These are phyloP conservation scores for Ictidomys tridecemlineatus DNA, from an alignment of 2,113 vertebrate genomes.

Conservation along the genomic window DNA sequence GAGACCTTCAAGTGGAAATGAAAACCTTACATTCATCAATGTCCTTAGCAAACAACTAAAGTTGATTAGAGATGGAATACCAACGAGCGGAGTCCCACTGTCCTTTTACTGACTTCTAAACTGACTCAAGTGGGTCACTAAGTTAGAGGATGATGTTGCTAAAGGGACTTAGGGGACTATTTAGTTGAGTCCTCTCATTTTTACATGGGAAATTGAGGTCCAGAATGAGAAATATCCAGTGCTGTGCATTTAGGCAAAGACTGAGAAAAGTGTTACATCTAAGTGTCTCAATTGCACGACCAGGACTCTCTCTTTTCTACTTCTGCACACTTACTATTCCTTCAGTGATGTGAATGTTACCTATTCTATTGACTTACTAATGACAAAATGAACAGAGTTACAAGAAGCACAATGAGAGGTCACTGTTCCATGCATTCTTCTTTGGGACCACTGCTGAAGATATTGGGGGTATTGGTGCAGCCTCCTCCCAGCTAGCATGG, in stretches of 20 bases:
- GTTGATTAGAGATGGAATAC: neutral
- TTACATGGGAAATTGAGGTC: slow-evolving; percentile 5
- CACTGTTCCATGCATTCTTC: neutral
- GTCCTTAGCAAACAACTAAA: neutral
- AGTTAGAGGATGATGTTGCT: neutral
- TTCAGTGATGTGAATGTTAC: neutral
- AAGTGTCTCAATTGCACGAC: neutral
- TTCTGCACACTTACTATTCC: neutral
- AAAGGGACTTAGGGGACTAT: neutral
- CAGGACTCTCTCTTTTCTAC: neutral
- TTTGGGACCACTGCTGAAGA: neutral
- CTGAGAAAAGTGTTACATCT: neutral
- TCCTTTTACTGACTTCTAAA: slow-evolving; percentile 36
- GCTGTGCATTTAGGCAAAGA: neutral
- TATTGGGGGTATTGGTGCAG: neutral
- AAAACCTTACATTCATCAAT: neutral
- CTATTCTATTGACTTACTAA: neutral
- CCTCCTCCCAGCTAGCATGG: neutral
- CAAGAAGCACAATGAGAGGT: neutral
- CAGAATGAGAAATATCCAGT: neutral
- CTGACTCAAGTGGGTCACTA: neutral
- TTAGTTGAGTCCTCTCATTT: neutral
- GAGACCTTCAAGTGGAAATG: neutral
- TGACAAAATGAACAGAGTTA: neutral
- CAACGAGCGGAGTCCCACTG: neutral